Evolutionary conservation across 2,888 invertebrate genomes (phyloP).

Genomic region (Actias luna): DNA sequence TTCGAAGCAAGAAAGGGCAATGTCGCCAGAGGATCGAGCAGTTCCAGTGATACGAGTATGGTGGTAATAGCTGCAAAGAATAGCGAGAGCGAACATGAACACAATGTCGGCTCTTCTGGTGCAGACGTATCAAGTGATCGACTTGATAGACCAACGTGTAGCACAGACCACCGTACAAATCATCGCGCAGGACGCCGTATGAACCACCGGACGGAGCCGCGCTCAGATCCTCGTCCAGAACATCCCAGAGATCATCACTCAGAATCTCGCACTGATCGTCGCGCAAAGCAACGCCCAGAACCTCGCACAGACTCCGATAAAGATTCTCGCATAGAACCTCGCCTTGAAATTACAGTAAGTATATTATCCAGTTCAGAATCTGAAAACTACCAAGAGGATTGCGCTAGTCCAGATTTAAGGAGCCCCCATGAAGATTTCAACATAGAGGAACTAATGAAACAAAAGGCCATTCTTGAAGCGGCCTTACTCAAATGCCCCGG

Average conservation of each 20-base stretch:
- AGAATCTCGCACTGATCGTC: no score
- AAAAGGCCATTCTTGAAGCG: not conserved
- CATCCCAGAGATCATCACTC: no score
- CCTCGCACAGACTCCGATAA: not conserved
- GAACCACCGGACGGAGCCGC: no score
- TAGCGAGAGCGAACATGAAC: constrained; percentile 36
- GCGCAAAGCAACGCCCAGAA: not conserved
- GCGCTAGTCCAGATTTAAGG: not conserved
- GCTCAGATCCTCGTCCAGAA: no score
- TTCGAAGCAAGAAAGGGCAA: not conserved
- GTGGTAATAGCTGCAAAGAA: not conserved
- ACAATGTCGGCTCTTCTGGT: constrained; percentile 56
- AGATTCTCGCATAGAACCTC: not conserved
- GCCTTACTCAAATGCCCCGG: not conserved
- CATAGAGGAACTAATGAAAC: not conserved
- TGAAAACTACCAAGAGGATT: not conserved
- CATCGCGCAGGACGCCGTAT: no score
- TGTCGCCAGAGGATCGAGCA: not conserved
- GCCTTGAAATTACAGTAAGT: not conserved
- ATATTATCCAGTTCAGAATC: not conserved
- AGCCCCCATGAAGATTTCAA: not conserved
- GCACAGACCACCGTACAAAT: no score
- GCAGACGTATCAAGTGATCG: no score
- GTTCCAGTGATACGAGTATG: not conserved
- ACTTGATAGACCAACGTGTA: no score